Percentiles rank a stretch among this genome's conserved stretches.
Evolutionary conservation across 2,888 invertebrate genomes (phyloP).

Genomic region (Trachelus iudaicus): DNA sequence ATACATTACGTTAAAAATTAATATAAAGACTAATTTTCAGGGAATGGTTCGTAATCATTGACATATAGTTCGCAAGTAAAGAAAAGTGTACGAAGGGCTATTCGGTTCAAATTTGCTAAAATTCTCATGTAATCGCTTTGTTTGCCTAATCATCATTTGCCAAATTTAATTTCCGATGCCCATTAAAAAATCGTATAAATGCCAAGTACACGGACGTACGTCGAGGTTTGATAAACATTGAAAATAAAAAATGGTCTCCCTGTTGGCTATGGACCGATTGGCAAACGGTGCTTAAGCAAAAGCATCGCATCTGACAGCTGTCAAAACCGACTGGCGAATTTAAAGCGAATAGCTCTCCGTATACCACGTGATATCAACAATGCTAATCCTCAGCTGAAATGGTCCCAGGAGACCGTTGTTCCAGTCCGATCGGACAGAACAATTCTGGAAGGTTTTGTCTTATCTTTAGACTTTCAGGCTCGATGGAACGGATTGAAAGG

Average conservation of each 20-base stretch:
- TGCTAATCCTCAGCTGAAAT: background rate
- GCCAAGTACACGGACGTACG: background rate
- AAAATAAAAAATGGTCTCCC: background rate
- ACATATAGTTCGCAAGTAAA: background rate
- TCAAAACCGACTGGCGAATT: background rate
- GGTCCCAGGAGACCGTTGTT: background rate
- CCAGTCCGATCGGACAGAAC: background rate
- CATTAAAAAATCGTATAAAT: no score
- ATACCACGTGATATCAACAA: background rate
- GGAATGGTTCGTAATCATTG: background rate
- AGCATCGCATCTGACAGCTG: background rate
- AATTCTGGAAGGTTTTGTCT: conserved; percentile 4
- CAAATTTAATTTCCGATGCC: background rate
- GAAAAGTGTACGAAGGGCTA: background rate
- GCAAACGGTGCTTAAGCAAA: background rate
- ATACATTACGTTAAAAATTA: background rate
- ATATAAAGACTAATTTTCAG: background rate
- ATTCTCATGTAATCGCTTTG: background rate
- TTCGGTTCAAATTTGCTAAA: background rate
- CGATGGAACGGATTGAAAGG: conserved; percentile 9
- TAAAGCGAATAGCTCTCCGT: background rate
- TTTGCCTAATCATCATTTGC: background rate
- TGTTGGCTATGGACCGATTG: background rate
- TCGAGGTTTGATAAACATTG: background rate
- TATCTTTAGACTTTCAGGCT: background rate